A percentile compares a stretch with the other conserved stretches of the same genome.
Conservation (phyloP, 1,140 invertebrate species). For the Achroia grisella region DNA sequence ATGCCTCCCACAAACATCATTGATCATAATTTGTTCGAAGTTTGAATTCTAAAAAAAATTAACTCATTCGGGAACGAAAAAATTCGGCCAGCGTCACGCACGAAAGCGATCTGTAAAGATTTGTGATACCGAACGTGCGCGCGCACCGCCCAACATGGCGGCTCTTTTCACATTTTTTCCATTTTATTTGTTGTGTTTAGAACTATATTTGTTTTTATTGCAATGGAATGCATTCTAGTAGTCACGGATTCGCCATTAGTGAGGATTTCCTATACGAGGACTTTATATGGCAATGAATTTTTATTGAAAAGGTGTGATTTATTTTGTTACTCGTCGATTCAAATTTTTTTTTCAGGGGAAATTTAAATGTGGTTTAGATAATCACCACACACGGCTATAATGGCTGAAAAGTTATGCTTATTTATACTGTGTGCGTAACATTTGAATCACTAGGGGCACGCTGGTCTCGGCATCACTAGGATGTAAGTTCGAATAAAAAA, state of each 20-base stretch:
- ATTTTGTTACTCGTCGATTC: not conserved
- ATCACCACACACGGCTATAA: not conserved
- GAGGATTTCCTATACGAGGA: slow-evolving; percentile 2
- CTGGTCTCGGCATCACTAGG: too few relatives aligned
- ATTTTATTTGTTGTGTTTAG: slow-evolving; percentile 41
- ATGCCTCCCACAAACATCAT: not conserved
- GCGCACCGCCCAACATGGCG: slow-evolving; percentile 34
- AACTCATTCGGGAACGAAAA: slow-evolving; percentile 17
- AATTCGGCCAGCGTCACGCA: slow-evolving; percentile 45
- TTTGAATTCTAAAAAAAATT: not conserved
- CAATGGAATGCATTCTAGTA: slow-evolving; percentile 38
- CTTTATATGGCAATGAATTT: too few relatives aligned
- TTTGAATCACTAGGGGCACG: too few relatives aligned
- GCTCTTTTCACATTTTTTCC: slow-evolving; percentile 37
- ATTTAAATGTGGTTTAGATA: not conserved
- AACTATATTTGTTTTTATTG: slow-evolving; percentile 60
- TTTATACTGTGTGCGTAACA: too few relatives aligned
- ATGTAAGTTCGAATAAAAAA: too few relatives aligned
- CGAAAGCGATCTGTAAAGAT: slow-evolving; percentile 60
- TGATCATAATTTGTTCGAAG: too few relatives aligned
- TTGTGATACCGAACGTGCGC: slow-evolving; percentile 33
- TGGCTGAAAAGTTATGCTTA: too few relatives aligned
- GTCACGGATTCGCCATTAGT: slow-evolving; percentile 54
- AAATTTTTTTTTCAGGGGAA: slow-evolving; percentile 4
- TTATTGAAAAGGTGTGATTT: too few relatives aligned